Evolutionary conservation across 2,113 vertebrate genomes (phyloP).

Genomic region (Haliaeetus leucogaster): DNA sequence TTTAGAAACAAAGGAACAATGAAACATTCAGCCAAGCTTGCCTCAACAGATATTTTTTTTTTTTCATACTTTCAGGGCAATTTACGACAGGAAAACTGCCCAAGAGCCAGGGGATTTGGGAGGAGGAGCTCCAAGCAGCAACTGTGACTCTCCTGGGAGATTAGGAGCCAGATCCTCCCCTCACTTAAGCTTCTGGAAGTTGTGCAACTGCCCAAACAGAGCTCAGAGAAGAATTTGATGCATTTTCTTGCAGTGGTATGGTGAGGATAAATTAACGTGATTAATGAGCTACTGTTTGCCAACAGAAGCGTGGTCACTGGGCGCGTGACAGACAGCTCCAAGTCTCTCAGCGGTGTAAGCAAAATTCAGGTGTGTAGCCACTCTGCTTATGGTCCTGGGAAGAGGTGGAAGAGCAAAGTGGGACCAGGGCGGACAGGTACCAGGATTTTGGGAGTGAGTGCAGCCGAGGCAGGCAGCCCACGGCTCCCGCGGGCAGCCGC

Average conservation of each 20-base stretch:
- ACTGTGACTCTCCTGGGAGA: not conserved
- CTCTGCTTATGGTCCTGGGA: not conserved
- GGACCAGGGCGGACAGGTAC: not conserved
- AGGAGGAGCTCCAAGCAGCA: not conserved
- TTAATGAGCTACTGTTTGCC: not conserved
- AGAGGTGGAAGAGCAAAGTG: not conserved
- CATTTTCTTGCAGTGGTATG: not conserved
- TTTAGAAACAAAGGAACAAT: constrained; percentile 31
- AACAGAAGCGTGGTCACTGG: not conserved
- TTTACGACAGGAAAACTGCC: not conserved
- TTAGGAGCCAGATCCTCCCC: not conserved
- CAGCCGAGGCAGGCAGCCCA: not conserved
- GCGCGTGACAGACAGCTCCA: accelerated
- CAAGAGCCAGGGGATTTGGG: not conserved
- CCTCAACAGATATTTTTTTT: not conserved
- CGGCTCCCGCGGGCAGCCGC: accelerated
- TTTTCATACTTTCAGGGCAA: not conserved
- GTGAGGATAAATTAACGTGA: not conserved
- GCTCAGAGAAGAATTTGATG: not conserved
- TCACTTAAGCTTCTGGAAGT: not conserved
- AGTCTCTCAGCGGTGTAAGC: not conserved
- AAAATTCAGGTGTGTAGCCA: not conserved
- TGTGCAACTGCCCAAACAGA: not conserved
- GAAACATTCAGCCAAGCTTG: constrained; percentile 23
- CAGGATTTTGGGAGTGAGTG: not conserved